These are phyloP conservation scores for Linnaemya vulpina DNA, from an alignment of 2,888 invertebrate species.

Conservation along the genomic window DNA sequence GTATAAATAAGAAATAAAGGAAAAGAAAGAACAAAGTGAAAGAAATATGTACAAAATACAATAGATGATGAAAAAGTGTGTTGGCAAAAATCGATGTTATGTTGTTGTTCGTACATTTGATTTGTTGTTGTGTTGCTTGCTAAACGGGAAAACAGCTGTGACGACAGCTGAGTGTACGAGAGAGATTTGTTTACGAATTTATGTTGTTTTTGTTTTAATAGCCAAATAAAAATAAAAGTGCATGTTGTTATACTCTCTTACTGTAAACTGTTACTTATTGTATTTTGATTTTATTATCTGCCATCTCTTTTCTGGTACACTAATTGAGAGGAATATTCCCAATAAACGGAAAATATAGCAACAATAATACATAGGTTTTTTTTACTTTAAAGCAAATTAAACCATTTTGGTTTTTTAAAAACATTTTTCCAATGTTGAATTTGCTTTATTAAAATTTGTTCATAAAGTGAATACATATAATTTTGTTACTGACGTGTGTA, in stretches of 20 bases:
- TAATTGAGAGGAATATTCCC: slow-evolving; percentile 4
- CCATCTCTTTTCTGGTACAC: neutral
- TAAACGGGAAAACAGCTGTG: slow-evolving; percentile 62
- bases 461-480: neutral
- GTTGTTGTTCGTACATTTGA: slow-evolving; percentile 40
- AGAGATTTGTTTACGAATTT: slow-evolving; percentile 14
- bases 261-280: slow-evolving; percentile 11
- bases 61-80: slow-evolving; percentile 45
- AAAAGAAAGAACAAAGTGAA: slow-evolving; percentile 51
- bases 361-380: slow-evolving; percentile 4
- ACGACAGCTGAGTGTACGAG: slow-evolving; percentile 47
- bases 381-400: neutral
- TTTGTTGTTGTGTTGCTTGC: slow-evolving; percentile 25
- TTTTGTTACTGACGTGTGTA: neutral
- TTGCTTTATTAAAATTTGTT: neutral
- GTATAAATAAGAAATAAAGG: slow-evolving; percentile 30
- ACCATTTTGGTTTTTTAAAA: neutral
- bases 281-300: neutral
- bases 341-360: slow-evolving; percentile 18
- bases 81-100: slow-evolving; percentile 70
- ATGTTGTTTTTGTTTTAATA: slow-evolving; percentile 27
- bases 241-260: slow-evolving; percentile 11
- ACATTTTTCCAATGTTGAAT: neutral
- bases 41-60: slow-evolving; percentile 19
- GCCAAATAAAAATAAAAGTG: slow-evolving; percentile 7